Evolutionary conservation across 2,797 vertebrate genomes (phyloP).

Genomic region (Eulemur mongoz): DNA sequence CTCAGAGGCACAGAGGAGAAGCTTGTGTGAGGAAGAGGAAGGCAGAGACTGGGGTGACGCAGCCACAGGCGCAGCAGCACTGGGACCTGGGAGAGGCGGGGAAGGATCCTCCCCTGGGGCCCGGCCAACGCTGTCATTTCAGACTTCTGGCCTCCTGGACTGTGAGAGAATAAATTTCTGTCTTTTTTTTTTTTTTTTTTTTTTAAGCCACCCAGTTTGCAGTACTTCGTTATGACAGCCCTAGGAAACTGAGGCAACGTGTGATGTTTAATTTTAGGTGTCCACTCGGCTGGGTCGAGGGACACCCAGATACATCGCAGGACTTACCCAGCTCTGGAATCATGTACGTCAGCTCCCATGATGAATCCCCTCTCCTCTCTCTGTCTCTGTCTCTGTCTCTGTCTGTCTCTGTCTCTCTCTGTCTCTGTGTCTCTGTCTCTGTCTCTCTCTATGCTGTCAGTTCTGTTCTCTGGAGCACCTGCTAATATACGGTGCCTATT

Average conservation of each 20-base stretch:
- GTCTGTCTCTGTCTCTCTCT: too few relatives aligned
- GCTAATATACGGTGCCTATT: background rate
- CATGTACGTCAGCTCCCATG: background rate
- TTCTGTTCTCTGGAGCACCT: background rate
- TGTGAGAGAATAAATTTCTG: background rate
- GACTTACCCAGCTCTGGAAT: background rate
- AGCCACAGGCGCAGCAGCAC: background rate
- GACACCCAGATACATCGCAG: background rate
- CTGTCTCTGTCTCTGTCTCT: too few relatives aligned
- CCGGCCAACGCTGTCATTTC: too few relatives aligned
- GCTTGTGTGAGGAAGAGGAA: background rate
- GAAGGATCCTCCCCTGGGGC: fast-evolving
- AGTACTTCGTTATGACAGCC: too few relatives aligned
- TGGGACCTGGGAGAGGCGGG: background rate
- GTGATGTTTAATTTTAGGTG: background rate
- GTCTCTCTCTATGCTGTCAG: background rate
- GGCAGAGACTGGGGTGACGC: background rate
- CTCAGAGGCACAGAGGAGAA: background rate
- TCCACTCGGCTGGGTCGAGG: too few relatives aligned
- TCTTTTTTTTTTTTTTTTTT: too few relatives aligned
- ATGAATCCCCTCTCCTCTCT: background rate
- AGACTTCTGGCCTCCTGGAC: background rate
- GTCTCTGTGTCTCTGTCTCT: too few relatives aligned
- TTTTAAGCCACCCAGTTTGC: background rate
- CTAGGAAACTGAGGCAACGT: fast-evolving